Conservation (phyloP, 2,797 vertebrate genomes). For the Capromys pilorides region DNA sequence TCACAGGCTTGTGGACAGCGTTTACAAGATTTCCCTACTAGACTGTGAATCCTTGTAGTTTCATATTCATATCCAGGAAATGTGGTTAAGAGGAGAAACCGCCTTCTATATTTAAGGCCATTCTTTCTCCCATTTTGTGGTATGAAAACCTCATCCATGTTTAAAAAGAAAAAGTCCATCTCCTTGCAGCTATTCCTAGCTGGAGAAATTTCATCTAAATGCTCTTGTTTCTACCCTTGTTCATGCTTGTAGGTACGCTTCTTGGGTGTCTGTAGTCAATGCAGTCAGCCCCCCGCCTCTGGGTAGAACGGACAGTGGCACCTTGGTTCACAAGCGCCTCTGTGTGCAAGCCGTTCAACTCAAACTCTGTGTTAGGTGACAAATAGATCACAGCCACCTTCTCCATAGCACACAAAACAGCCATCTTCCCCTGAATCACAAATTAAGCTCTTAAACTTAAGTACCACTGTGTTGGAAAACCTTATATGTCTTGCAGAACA, state of each 20-base stretch:
- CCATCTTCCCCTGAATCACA: not conserved
- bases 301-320: not conserved
- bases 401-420: not conserved
- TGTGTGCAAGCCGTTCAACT: not conserved
- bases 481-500: not conserved
- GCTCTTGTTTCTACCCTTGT: not conserved
- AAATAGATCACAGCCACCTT: not conserved
- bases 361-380: not conserved
- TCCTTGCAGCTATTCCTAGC: not conserved
- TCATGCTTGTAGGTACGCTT: not conserved
- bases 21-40: not conserved
- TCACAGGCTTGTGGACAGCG: not conserved
- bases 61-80: constrained; percentile 10
- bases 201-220: not conserved
- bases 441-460: not conserved
- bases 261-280: not conserved
- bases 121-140: not conserved
- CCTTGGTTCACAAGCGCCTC: not conserved
- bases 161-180: not conserved
- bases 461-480: not conserved
- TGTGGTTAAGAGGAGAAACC: not conserved
- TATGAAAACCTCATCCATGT: not conserved
- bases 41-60: not conserved
- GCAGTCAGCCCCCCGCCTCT: not conserved
- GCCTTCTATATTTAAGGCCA: not conserved